phyloP scores from a whole-genome alignment of 2,888 invertebrate genomes.

The Macrophya annulata region DNA sequence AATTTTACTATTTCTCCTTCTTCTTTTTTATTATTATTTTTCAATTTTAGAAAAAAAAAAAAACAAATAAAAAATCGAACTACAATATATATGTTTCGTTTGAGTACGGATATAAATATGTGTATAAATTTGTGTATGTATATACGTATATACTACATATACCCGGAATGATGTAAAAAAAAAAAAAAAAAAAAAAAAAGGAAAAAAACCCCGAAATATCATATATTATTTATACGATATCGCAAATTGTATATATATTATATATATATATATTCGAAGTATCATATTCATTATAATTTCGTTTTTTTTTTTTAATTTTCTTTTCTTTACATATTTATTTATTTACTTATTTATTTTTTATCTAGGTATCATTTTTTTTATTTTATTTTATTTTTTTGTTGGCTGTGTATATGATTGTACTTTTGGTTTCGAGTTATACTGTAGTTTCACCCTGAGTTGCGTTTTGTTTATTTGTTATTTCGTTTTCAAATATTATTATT shows the following conservation, averaged over 20 bases:
- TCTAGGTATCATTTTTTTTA: slow-evolving; percentile 13
- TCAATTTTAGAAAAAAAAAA: neutral
- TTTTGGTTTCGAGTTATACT: slow-evolving; percentile 78
- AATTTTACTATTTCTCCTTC: neutral
- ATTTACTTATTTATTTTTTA: neutral
- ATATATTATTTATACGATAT: no score
- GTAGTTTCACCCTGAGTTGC: slow-evolving; percentile 77
- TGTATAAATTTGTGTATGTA: no score
- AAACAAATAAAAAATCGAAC: neutral
- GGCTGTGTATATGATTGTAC: slow-evolving; percentile 80
- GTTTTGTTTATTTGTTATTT: slow-evolving; percentile 60
- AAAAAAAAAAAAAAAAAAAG: neutral
- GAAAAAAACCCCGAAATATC: neutral
- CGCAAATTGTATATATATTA: neutral
- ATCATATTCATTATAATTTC: slow-evolving; percentile 29
- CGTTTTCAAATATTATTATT: neutral
- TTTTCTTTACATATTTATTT: neutral
- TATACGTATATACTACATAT: no score
- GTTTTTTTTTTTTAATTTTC: neutral
- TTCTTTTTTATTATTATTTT: neutral
- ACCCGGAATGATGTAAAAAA: neutral
- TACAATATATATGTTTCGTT: neutral
- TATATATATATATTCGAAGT: neutral
- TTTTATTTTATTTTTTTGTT: slow-evolving; percentile 65
- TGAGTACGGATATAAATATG: no score